Evolutionary conservation across 2,113 vertebrate genomes (phyloP), one percentile per base, ranked within the genome.

Genomic region (Symphodus melops): DNA sequence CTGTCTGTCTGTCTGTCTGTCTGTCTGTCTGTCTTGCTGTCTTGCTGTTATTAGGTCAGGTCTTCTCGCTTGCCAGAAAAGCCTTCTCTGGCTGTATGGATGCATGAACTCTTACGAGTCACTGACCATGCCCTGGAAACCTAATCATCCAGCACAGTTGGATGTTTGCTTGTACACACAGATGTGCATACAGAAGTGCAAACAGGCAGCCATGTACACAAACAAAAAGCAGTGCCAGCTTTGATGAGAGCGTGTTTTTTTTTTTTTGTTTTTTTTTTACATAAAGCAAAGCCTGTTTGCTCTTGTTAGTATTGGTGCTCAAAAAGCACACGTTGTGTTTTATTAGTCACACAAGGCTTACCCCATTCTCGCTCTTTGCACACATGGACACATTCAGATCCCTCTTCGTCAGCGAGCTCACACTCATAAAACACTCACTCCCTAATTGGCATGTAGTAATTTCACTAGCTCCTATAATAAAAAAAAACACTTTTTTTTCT

Each of bases 141-240:
- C 73, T 86, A 90, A 89, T 93, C 92, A 88, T 64, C 77, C 86
- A 82, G 88, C 86, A 85, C 88, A 81, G 87, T 72, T 81, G 81
- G 86, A 77, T 88, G 82, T 86, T 85, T 93, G 79, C 64, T 60
- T 68, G 82, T 77, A 91, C 86, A 90, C 91, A 92, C 91, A 93
- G 89, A 90, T 92, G 91, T 91, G 84, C 86, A 93, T 82, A 89
- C 88, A 91, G 80, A 36, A 57, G 82, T 46, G 86, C 84, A 84
- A 88, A 90, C 81, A 86, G 74, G 39, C 76, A 58, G 53, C 41
- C 80, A 53, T 69, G 75, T 71, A 79, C 81, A 78, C 88, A 88
- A 82, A 85, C 75, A 88, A 84, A 82, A 65, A 68, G 39, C 48
- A 77, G 63, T 68, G 42, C 71, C 59, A 75, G 58, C 71, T 79